Evolutionary conservation across 1,140 invertebrate genomes (phyloP).

Genomic region (Zaprionus vittiger): DNA sequence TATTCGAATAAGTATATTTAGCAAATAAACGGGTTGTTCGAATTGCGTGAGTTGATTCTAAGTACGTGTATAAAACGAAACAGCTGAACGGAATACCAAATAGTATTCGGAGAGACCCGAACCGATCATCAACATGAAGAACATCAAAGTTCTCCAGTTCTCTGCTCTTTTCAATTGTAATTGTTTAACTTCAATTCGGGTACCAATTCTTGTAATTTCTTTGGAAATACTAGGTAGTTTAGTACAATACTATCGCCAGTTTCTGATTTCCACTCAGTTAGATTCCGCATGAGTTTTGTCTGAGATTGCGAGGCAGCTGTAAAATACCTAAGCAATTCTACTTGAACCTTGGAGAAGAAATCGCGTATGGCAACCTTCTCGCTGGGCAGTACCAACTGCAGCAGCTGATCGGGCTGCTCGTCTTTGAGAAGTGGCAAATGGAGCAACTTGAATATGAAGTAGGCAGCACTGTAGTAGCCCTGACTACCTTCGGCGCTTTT

Average conservation of each 20-base stretch:
- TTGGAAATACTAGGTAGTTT: slow-evolving; percentile 52
- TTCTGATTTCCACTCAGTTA: slow-evolving; percentile 42
- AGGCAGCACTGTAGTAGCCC: slow-evolving; percentile 59
- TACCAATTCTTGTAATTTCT: slow-evolving; percentile 32
- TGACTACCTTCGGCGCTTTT: slow-evolving; percentile 37
- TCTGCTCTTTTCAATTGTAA: slow-evolving; percentile 18
- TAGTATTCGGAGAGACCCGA: background rate
- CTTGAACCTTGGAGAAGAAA: slow-evolving; percentile 42
- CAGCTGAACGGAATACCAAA: background rate
- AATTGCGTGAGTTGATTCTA: background rate
- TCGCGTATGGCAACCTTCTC: slow-evolving; percentile 56
- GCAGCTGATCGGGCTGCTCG: slow-evolving; percentile 28
- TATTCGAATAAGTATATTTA: background rate
- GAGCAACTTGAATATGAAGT: slow-evolving; percentile 59
- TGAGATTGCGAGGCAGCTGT: slow-evolving; percentile 17
- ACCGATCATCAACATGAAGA: background rate
- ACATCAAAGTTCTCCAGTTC: background rate
- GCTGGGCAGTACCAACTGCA: slow-evolving; percentile 43
- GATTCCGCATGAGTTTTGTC: slow-evolving; percentile 42
- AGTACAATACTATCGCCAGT: slow-evolving; percentile 35
- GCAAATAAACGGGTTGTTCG: slow-evolving; percentile 3
- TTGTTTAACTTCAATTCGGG: slow-evolving; percentile 62
- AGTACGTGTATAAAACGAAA: background rate
- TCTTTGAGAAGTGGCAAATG: slow-evolving; percentile 33
- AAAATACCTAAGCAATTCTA: slow-evolving; percentile 46